A percentile compares a stretch with the other conserved stretches of the same genome.
Conservation (phyloP, 2,797 vertebrate species). For the Syngnathus rostellatus region DNA sequence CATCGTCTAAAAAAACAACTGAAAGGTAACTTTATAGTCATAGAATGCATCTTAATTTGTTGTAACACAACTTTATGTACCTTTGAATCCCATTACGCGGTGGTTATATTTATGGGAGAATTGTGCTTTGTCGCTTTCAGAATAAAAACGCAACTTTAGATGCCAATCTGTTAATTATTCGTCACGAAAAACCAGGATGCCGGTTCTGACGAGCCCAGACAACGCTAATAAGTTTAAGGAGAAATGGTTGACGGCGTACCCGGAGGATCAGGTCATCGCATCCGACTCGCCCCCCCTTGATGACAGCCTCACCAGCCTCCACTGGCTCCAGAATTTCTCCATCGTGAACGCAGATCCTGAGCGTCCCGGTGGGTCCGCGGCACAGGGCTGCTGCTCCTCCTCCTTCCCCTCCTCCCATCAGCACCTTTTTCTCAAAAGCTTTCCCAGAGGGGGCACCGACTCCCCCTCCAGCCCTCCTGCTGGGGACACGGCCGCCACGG, state of each 20-base stretch:
- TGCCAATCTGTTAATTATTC: slow-evolving; percentile 39
- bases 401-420: slow-evolving; percentile 52
- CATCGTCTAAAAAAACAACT: slow-evolving; percentile 17
- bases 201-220: slow-evolving; percentile 69
- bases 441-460: slow-evolving; percentile 58
- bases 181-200: slow-evolving; percentile 60
- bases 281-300: slow-evolving; percentile 62
- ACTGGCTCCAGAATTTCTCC: slow-evolving; percentile 85
- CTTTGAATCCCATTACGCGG: background rate
- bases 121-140: slow-evolving; percentile 8
- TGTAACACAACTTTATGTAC: background rate
- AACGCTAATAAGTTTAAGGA: slow-evolving; percentile 68
- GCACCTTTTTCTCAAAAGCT: slow-evolving; percentile 58
- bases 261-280: slow-evolving; percentile 57
- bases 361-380: slow-evolving; percentile 47
- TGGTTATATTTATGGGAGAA: background rate
- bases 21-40: background rate
- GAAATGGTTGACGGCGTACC: slow-evolving; percentile 63
- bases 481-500: slow-evolving; percentile 73
- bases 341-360: slow-evolving; percentile 74
- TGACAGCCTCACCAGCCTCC: slow-evolving; percentile 81
- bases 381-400: slow-evolving; percentile 49
- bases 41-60: background rate
- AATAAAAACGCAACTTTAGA: slow-evolving; percentile 40
- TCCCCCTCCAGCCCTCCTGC: slow-evolving; percentile 76